Conservation (phyloP, 2,888 invertebrate species). For the Acleris emargana region DNA sequence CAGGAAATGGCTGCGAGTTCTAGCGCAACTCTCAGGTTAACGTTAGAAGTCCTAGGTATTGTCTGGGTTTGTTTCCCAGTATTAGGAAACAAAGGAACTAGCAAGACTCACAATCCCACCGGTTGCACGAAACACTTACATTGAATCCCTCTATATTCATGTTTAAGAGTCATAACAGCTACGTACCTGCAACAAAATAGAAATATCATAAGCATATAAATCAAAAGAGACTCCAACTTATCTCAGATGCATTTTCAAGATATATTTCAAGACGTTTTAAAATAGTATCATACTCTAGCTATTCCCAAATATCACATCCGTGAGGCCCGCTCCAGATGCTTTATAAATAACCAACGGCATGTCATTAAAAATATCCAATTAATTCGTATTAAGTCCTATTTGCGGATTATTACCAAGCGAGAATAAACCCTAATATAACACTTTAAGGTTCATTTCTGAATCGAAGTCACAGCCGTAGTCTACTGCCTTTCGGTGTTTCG, state of each 20-base stretch:
- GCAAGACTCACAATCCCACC: constrained; percentile 3
- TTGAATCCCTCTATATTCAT: neutral
- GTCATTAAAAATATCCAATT: constrained; percentile 43
- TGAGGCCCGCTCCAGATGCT: constrained; percentile 39
- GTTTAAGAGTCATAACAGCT: constrained; percentile 6
- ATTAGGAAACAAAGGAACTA: constrained; percentile 1
- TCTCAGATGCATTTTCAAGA: constrained; percentile 11
- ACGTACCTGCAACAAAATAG: constrained; percentile 35
- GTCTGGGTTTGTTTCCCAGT: constrained; percentile 2
- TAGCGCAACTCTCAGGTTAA: constrained; percentile 11
- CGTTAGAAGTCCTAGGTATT: constrained; percentile 5
- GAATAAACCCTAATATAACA: constrained; percentile 21
- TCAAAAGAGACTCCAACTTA: constrained; percentile 3
- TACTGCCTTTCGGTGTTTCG: constrained; percentile 47
- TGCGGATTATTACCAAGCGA: constrained; percentile 20
- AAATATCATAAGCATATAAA: constrained; percentile 9
- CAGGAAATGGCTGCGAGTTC: constrained; percentile 25
- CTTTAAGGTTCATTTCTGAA: constrained; percentile 28
- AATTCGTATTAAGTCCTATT: constrained; percentile 40
- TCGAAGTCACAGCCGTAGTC: constrained; percentile 6
- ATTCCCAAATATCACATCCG: constrained; percentile 40
- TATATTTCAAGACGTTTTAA: constrained; percentile 29
- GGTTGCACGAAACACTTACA: constrained; percentile 10
- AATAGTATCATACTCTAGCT: constrained; percentile 34
- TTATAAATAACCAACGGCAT: constrained; percentile 41